Base-by-base conservation (phyloP, 2,888 invertebrate species). In the Nemotelus nigrinus region DNA sequence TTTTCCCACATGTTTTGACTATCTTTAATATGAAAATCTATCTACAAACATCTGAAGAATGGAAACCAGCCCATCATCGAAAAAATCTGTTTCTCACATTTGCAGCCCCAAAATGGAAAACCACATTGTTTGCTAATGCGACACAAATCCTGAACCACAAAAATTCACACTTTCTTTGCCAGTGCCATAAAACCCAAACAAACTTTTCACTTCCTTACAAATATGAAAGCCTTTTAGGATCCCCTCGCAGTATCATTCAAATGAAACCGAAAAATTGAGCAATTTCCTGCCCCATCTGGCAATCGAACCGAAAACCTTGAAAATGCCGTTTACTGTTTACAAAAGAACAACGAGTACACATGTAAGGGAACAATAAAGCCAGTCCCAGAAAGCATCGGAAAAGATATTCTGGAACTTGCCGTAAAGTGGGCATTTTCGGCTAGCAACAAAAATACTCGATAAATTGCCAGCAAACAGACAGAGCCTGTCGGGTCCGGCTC, bases 241-340 rank as follows among this genome's bases (percentile, higher is more conserved):
- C 47, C 48, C 43, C 47, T n/a, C 53, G 47, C 47, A 4, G 47
- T 44, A 60, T 47, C 63, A 74, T 72, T 72, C 58, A 72, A 74
- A 60, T 41, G 25, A 39, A 60, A 25, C 60, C 60, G 63, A 55
- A 25, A 25, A 74, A 74, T 74, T 63, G 47, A 74, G 44, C 74
- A 74, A 74, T 74, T 74, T 48, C 47, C 47, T 74, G 74, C 47
- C 74, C 48, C 74, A 74, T 60, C 74, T 60, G 74, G 60, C 60
- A 47, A 10, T 48, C 50, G 25, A 74, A 43, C 74, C 10, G 60
- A 25, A 25, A 74, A 39, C 70, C 74, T 74, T 60, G 63, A 63
- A 72, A 50, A 10, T 74, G 63, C 39, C 41, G 74, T 25, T 7
- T 48, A 60, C 41, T 64, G 70, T 70, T 39, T 47, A n/a, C 25